phyloP scores from a whole-genome alignment of 2,797 vertebrate species.

The Acanthornis magna region DNA sequence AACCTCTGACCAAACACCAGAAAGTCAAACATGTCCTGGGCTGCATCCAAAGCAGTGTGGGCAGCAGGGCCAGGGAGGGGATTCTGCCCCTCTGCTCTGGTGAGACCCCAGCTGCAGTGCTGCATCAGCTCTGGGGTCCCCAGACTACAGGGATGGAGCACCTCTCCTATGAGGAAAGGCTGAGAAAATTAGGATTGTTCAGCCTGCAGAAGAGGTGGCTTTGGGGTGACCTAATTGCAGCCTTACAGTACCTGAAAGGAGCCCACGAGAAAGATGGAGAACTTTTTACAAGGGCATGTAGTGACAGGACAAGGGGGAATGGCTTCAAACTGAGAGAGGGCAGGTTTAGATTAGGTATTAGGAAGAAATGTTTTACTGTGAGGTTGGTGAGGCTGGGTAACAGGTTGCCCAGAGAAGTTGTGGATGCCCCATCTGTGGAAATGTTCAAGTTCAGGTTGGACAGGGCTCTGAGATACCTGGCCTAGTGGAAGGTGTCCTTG shows the following conservation, averaged over 20 bases:
- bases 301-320: background rate
- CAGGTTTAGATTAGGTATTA: too few relatives aligned
- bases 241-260: background rate
- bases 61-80: background rate
- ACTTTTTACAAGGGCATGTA: background rate
- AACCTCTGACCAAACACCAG: background rate
- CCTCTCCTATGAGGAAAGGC: background rate
- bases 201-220: background rate
- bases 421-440: background rate
- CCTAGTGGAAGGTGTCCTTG: background rate
- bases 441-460: background rate
- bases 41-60: fast-evolving
- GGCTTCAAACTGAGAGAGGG: background rate
- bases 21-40: fast-evolving
- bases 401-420: background rate
- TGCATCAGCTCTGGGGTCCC: background rate
- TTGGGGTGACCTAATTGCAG: fast-evolving
- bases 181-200: background rate
- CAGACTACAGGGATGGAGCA: background rate
- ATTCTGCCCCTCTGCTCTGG: background rate
- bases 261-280: background rate
- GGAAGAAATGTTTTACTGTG: background rate
- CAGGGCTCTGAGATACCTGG: fast-evolving
- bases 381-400: background rate
- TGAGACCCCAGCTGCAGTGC: background rate